Evolutionary conservation across 2,888 invertebrate species (phyloP).

Genomic region (Epinotia demarniana): DNA sequence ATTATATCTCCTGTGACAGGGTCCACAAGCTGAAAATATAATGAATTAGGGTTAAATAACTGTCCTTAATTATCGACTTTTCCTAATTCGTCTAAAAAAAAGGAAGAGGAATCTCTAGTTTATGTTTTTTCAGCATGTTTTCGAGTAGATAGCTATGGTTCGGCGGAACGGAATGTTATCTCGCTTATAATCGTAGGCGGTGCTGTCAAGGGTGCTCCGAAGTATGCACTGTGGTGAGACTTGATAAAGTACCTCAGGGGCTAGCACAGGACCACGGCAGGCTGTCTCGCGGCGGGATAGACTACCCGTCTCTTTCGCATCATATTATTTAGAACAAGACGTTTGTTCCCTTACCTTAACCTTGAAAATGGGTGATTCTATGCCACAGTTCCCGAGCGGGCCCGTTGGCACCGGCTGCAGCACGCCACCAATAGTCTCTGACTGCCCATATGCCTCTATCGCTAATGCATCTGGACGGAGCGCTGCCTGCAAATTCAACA

Average conservation of each 20-base stretch:
- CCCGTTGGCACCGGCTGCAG: constrained; percentile 54
- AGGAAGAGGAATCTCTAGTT: no score
- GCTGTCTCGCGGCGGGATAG: no score
- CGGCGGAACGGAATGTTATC: no score
- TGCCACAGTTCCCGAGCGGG: constrained; percentile 64
- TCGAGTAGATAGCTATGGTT: no score
- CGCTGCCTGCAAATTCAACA: constrained; percentile 52
- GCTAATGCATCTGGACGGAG: constrained; percentile 52
- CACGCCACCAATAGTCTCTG: constrained; percentile 65
- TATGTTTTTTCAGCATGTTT: no score
- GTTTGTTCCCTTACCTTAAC: constrained; percentile 58
- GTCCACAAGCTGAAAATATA: constrained; percentile 65
- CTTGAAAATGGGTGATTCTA: constrained; percentile 34
- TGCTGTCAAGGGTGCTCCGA: no score
- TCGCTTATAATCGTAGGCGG: no score
- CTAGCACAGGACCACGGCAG: no score
- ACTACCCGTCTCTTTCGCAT: no score
- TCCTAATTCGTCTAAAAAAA: not conserved
- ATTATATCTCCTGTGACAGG: constrained; percentile 65
- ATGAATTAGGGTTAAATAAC: not conserved
- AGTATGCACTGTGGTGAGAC: no score
- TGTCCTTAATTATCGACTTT: not conserved
- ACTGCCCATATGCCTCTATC: constrained; percentile 65
- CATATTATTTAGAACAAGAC: not conserved
- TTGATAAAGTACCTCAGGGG: no score